Percentiles rank a stretch among this genome's conserved stretches.
These are phyloP conservation scores for Drosophila rufa DNA, from an alignment of 1,140 invertebrate genomes.

Conservation along the genomic window DNA sequence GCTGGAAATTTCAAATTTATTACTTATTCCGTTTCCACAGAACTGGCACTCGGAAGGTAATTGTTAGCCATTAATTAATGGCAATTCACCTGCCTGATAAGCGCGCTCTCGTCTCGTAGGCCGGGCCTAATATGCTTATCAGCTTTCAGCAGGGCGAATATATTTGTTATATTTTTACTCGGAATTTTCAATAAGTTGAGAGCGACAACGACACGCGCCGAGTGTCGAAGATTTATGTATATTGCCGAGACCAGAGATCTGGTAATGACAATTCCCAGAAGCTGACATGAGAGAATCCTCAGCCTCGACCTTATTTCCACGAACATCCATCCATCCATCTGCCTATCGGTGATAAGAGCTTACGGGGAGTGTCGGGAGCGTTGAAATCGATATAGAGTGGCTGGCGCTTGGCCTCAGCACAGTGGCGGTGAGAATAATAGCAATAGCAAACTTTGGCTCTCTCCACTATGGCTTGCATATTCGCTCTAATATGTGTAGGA, in stretches of 20 bases:
- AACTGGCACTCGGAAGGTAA: not conserved
- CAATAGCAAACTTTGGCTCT: not conserved
- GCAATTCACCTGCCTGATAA: not conserved
- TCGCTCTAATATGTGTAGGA: too few species aligned
- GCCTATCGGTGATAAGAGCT: constrained; percentile 3
- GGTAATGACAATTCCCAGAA: not conserved
- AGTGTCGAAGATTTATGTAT: not conserved
- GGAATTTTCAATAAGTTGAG: not conserved
- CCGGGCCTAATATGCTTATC: not conserved
- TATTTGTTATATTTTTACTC: not conserved
- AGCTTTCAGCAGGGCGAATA: not conserved
- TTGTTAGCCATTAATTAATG: not conserved
- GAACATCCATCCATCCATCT: constrained; percentile 5
- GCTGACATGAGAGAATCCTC: not conserved
- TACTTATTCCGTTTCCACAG: too few species aligned
- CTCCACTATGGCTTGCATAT: too few species aligned
- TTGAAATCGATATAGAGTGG: not conserved
- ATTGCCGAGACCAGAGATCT: not conserved
- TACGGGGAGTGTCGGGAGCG: not conserved
- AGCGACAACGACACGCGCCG: not conserved
- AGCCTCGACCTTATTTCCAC: not conserved
- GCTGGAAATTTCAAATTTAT: not conserved
- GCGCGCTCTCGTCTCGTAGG: not conserved
- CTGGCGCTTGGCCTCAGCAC: too few species aligned
- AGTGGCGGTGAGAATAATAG: not conserved